phyloP scores from a whole-genome alignment of 2,888 invertebrate genomes.

The Acanthosepion lycidas region DNA sequence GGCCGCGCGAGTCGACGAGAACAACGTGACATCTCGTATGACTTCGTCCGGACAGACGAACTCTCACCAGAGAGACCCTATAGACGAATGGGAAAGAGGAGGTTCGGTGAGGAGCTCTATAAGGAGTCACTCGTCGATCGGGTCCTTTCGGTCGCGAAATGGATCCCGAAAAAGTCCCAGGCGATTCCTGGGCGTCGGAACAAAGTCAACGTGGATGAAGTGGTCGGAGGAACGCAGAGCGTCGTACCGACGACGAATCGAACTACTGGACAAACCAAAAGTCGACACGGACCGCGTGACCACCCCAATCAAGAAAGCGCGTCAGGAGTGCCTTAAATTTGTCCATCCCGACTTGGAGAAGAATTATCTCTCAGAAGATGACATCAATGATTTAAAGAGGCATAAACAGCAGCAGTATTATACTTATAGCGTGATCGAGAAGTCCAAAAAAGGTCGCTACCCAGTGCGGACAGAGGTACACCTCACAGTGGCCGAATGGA shows the following conservation, averaged over 20 bases:
- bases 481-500: conserved; percentile 68
- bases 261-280: conserved; percentile 64
- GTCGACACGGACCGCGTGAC: conserved; percentile 65
- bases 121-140: conserved; percentile 56
- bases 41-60: conserved; percentile 36
- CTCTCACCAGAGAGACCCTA: conserved; percentile 47
- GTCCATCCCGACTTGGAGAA: conserved; percentile 67
- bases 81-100: conserved; percentile 49
- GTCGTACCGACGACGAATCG: conserved; percentile 66
- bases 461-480: conserved; percentile 57
- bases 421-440: conserved; percentile 66
- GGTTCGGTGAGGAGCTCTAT: conserved; percentile 50
- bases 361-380: conserved; percentile 67
- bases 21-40: conserved; percentile 34
- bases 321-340: conserved; percentile 69
- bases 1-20: conserved; percentile 42
- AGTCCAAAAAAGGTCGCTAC: conserved; percentile 60
- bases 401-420: conserved; percentile 66
- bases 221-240: conserved; percentile 68
- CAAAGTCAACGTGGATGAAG: conserved; percentile 65
- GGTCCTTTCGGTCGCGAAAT: conserved; percentile 61
- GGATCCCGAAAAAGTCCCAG: conserved; percentile 53
- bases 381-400: conserved; percentile 65
- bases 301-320: conserved; percentile 73
- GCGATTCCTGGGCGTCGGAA: conserved; percentile 58